A percentile compares a stretch with the other conserved stretches of the same genome.
Evolutionary conservation across 2,113 vertebrate species (phyloP).

Genomic region (Alethe castanea): DNA sequence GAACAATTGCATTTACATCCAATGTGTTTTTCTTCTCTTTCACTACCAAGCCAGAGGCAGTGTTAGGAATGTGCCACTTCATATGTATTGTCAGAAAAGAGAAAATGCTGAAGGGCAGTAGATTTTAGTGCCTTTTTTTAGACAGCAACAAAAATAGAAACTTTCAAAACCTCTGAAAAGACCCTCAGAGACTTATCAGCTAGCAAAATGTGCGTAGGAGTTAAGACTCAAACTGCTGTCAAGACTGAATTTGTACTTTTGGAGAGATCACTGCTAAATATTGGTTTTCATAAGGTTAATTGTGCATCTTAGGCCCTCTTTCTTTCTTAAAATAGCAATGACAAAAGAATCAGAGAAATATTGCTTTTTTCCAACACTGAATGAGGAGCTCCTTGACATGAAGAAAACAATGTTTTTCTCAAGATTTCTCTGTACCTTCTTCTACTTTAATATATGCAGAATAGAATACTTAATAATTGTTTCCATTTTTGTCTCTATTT

Average conservation of each 20-base stretch:
- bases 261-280: not conserved
- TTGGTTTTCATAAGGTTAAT: not conserved
- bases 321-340: not conserved
- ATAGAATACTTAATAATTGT: not conserved
- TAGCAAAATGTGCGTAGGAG: not conserved
- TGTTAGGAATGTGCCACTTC: slow-evolving; percentile 34
- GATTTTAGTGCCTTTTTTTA: slow-evolving; percentile 19
- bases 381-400: not conserved
- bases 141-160: slow-evolving; percentile 29
- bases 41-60: not conserved
- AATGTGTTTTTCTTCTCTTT: not conserved
- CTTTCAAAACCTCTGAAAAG: not conserved
- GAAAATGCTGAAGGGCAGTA: slow-evolving; percentile 10
- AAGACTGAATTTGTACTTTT: not conserved
- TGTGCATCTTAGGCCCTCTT: not conserved
- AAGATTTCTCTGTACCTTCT: not conserved
- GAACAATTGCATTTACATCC: not conserved
- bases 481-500: not conserved
- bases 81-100: slow-evolving; percentile 29
- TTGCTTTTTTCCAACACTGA: not conserved
- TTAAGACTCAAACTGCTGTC: slow-evolving; percentile 11
- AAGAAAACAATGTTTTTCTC: not conserved
- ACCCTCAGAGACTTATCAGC: not conserved
- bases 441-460: not conserved
- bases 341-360: not conserved